These are phyloP conservation scores for Agrotis exclamationis DNA, from an alignment of 2,888 invertebrate genomes.

Conservation along the genomic window DNA sequence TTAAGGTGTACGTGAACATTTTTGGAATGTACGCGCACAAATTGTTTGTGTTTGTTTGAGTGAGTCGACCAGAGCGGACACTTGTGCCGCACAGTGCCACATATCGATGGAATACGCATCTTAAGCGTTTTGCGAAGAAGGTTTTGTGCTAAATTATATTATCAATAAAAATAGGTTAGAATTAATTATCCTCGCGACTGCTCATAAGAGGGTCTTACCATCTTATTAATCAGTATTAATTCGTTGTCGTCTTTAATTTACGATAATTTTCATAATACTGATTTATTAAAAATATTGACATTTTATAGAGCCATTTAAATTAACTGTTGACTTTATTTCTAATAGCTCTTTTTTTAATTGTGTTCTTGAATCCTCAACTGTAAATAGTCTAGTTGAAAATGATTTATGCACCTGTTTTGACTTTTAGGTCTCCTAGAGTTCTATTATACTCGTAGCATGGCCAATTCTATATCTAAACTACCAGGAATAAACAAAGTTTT, in stretches of 20 bases:
- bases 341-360: neutral
- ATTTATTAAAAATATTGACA: neutral
- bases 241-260: neutral
- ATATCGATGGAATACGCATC: no score
- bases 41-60: no score
- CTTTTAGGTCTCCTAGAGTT: no score
- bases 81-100: no score
- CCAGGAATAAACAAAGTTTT: no score
- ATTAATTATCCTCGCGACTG: neutral
- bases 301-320: neutral
- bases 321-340: neutral
- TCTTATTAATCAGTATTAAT: neutral
- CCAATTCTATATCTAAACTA: no score
- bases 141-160: neutral
- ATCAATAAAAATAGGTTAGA: neutral
- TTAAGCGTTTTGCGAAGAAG: neutral
- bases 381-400: neutral
- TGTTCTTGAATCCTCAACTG: neutral
- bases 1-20: no score
- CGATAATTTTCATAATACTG: neutral
- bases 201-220: neutral
- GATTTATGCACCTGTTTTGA: neutral
- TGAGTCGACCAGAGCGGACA: no score
- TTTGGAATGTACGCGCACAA: no score
- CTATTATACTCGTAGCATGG: no score